Conservation (phyloP, 2,888 invertebrate genomes). For the Heliconius cydno region DNA sequence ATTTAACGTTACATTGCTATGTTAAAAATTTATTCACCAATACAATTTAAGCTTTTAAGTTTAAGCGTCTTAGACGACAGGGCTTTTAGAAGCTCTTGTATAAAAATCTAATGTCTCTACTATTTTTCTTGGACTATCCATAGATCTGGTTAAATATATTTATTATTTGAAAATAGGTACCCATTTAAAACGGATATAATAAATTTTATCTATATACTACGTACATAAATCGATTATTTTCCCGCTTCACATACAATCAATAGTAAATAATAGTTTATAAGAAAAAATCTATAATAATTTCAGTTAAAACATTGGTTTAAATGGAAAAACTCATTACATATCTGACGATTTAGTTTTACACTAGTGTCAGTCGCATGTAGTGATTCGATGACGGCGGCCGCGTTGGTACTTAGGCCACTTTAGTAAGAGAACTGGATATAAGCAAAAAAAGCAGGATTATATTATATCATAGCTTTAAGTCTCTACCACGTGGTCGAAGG, state of each 20-base stretch:
- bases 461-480: not conserved
- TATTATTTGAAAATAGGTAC: not conserved
- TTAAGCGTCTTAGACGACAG: too few relatives aligned
- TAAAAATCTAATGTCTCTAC: too few relatives aligned
- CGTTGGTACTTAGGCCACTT: conserved; percentile 1
- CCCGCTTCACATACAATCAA: too few relatives aligned
- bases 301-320: conserved; percentile 10
- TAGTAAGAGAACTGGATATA: not conserved
- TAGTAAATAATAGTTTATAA: not conserved
- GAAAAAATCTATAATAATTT: not conserved
- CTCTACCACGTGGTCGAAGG: not conserved
- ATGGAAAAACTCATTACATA: conserved; percentile 20
- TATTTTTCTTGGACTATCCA: too few relatives aligned
- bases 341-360: conserved; percentile 29
- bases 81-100: too few relatives aligned
- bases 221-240: too few relatives aligned
- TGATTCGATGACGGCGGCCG: conserved; percentile 41
- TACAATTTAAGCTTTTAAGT: too few relatives aligned
- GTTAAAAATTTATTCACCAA: too few relatives aligned
- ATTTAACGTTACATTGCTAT: too few relatives aligned
- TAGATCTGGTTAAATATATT: too few relatives aligned
- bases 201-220: not conserved
- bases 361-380: conserved; percentile 45
- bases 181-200: not conserved
- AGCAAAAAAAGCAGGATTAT: not conserved